A percentile compares a stretch with the other conserved stretches of the same genome.
phyloP scores from a whole-genome alignment of 2,888 invertebrate genomes.

The Orthosia cruda region DNA sequence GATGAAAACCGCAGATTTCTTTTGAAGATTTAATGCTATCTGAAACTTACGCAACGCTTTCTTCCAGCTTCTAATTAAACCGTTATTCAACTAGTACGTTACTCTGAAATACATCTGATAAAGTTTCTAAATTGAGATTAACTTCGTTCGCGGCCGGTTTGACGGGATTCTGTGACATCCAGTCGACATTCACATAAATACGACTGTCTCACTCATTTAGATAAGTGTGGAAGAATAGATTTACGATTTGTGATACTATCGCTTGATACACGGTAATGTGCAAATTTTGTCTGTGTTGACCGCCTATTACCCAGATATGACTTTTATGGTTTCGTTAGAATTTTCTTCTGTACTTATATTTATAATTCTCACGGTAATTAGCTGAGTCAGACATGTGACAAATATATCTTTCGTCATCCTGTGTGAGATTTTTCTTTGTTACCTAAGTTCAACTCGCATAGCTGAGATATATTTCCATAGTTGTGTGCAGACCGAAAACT shows the following conservation, averaged over 20 bases:
- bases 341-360: conserved; percentile 8
- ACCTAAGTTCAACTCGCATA: too few species aligned
- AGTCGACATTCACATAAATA: conserved; percentile 64
- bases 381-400: neutral
- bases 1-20: conserved; percentile 56
- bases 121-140: conserved; percentile 58
- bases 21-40: conserved; percentile 51
- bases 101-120: conserved; percentile 61
- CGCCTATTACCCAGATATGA: conserved; percentile 28
- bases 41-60: conserved; percentile 50
- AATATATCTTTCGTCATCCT: conserved; percentile 1
- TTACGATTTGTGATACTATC: conserved; percentile 64
- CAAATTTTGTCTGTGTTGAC: conserved; percentile 34
- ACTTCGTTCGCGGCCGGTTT: conserved; percentile 47
- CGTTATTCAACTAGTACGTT: conserved; percentile 47
- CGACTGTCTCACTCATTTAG: conserved; percentile 58
- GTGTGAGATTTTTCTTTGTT: neutral
- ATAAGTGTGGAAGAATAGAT: conserved; percentile 58
- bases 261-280: conserved; percentile 42
- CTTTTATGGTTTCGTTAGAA: conserved; percentile 14
- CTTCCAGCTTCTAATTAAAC: conserved; percentile 40
- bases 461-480: too few species aligned
- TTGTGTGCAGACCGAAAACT: too few species aligned
- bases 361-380: conserved; percentile 30
- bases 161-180: conserved; percentile 54